phyloP scores from a whole-genome alignment of 2,888 invertebrate genomes.

The Isoperla grammatica region DNA sequence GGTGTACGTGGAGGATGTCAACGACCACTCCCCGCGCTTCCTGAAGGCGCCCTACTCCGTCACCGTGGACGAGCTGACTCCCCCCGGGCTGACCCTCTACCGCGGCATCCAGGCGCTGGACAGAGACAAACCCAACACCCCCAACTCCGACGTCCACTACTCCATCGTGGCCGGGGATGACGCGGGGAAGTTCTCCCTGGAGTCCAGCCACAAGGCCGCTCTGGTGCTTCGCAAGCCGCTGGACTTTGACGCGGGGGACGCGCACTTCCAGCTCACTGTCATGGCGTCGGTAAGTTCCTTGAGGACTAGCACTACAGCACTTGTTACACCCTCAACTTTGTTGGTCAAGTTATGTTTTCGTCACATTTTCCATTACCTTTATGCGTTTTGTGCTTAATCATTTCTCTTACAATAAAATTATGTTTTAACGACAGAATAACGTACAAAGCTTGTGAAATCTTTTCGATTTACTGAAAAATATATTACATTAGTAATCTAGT shows the following conservation, averaged over 20 bases:
- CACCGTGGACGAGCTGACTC: conserved; percentile 74
- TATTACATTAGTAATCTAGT: no score
- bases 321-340: no score
- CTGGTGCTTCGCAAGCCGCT: conserved; percentile 66
- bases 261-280: conserved; percentile 65
- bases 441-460: no score
- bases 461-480: no score
- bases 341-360: no score
- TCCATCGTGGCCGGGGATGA: conserved; percentile 66
- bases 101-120: conserved; percentile 75
- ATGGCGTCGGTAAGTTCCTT: conserved; percentile 68
- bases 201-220: conserved; percentile 71
- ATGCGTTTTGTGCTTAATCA: no score
- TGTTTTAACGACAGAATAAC: no score
- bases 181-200: conserved; percentile 69
- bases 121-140: conserved; percentile 81
- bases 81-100: conserved; percentile 73
- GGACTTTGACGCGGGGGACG: conserved; percentile 76
- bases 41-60: conserved; percentile 71
- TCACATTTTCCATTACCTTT: no score
- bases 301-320: no score
- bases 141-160: conserved; percentile 81
- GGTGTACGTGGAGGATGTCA: conserved; percentile 83
- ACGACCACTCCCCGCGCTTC: conserved; percentile 77
- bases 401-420: no score